Conservation (phyloP, 2,113 vertebrate genomes). For the Daphoenositta chrysoptera region DNA sequence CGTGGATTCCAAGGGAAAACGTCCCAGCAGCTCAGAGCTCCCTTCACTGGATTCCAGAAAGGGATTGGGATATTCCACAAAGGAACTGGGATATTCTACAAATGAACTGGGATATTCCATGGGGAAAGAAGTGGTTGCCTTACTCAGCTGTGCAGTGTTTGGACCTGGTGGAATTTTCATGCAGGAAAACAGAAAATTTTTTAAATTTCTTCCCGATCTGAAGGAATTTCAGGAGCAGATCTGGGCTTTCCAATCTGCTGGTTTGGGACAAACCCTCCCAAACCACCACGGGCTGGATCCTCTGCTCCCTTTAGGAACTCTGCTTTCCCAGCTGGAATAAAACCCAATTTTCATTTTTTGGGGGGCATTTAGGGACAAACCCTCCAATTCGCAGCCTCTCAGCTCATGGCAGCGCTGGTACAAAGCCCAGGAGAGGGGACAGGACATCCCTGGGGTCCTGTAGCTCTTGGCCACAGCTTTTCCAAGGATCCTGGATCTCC, state of each 20-base stretch:
- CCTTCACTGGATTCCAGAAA: not conserved
- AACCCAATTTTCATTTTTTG: no score
- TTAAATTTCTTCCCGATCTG: not conserved
- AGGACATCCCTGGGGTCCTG: not conserved
- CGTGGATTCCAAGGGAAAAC: fast-evolving
- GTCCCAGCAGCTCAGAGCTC: not conserved
- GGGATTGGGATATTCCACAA: not conserved
- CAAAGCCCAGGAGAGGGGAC: not conserved
- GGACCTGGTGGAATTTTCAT: not conserved
- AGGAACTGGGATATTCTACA: not conserved
- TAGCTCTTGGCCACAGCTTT: not conserved
- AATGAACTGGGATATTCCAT: no score
- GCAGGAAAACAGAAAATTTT: not conserved
- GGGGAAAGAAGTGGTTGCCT: not conserved
- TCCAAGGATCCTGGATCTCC: not conserved
- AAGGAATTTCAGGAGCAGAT: not conserved
- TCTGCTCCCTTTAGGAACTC: not conserved
- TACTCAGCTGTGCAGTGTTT: not conserved
- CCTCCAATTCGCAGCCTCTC: not conserved
- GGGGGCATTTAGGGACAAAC: not conserved
- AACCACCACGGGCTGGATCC: fast-evolving
- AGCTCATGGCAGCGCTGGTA: fast-evolving
- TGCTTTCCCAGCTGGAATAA: not conserved
- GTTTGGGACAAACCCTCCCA: not conserved
- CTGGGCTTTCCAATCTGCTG: not conserved